A percentile compares a stretch with the other conserved stretches of the same genome.
These are phyloP conservation scores for Zaprionus inermis DNA, from an alignment of 1,140 invertebrate genomes.

Conservation along the genomic window DNA sequence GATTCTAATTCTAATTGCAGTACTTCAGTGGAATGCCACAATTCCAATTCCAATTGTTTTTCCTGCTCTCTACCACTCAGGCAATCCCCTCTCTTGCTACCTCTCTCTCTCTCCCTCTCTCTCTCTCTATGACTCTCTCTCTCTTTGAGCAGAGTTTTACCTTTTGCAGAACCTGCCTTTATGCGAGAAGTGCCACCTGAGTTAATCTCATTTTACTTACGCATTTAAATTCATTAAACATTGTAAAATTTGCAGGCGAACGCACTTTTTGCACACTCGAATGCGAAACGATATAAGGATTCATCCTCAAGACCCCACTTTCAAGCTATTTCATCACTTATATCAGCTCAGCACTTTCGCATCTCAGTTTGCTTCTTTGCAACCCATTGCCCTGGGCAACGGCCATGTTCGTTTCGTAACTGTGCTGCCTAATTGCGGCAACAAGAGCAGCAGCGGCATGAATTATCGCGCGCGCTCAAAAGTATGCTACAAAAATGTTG, in stretches of 20 bases:
- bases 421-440: conserved; percentile 24
- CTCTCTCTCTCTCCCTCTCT: background rate
- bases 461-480: conserved; percentile 21
- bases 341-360: background rate
- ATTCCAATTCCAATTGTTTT: conserved; percentile 19
- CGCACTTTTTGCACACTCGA: conserved; percentile 18
- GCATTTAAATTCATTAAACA: conserved; percentile 34
- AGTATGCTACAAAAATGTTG: conserved; percentile 24
- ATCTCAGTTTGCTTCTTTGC: conserved; percentile 8
- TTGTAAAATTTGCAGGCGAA: conserved; percentile 19
- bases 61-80: background rate
- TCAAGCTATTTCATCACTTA: background rate
- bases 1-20: conserved; percentile 66
- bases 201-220: conserved; percentile 8
- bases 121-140: background rate
- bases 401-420: conserved; percentile 3
- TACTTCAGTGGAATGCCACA: conserved; percentile 36
- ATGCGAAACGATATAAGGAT: conserved; percentile 13
- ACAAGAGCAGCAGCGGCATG: conserved; percentile 15
- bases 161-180: background rate
- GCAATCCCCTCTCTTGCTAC: too few species aligned
- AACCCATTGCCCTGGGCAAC: conserved; percentile 7
- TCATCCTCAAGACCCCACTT: background rate
- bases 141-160: background rate
- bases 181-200: conserved; percentile 9